Evolutionary conservation across 2,888 invertebrate species (phyloP), one percentile per base, ranked within the genome.

Genomic region (Ectemnius lituratus): DNA sequence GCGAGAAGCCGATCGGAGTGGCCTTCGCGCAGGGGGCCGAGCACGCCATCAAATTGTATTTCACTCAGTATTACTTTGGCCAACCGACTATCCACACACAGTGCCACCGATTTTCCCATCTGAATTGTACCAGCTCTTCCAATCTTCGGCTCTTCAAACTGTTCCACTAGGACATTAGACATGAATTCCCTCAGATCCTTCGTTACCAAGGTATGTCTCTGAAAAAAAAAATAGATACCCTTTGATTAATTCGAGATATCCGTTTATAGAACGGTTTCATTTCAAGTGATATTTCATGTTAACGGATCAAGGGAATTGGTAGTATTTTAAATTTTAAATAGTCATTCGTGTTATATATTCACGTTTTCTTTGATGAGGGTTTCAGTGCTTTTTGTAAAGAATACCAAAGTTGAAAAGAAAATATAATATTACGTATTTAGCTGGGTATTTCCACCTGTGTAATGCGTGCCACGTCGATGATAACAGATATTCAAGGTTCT

Each of bases 191-290:
- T 78, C 23, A 59, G 67, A 49, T 62, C 73, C 13, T 4, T 68
- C 2, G 46, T 75, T 6, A 67, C 74, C 8, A 65, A 82, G 62
- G 82, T 82, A 76, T 11, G 80, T 75, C 37, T 37, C 8, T 37
- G 11, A 37, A 37, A 37, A 37, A 37, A 1, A 37, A 2, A 11
- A 37, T 37, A 8, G 8, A 8, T 3, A 37, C 11, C 37, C 37
- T 37, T 37, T 6, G 37, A 37, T 8, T 37, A 6, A 37, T 3
- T 23, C 2, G 11, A 37, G 37, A 8, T 8, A 37, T 6, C 37
- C 37, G 2, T 8, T 8, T 37, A 4, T 23, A 37, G 5, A 37
- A 37, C 4, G 37, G 37, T 8, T 11, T 37, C 11, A 37, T 6
- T 11, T 37, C 11, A 0, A 37, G 8, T 11, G 37, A 1, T 23